Evolutionary conservation across 2,888 invertebrate species (phyloP).

Genomic region (Chloroclystis v-ata): DNA sequence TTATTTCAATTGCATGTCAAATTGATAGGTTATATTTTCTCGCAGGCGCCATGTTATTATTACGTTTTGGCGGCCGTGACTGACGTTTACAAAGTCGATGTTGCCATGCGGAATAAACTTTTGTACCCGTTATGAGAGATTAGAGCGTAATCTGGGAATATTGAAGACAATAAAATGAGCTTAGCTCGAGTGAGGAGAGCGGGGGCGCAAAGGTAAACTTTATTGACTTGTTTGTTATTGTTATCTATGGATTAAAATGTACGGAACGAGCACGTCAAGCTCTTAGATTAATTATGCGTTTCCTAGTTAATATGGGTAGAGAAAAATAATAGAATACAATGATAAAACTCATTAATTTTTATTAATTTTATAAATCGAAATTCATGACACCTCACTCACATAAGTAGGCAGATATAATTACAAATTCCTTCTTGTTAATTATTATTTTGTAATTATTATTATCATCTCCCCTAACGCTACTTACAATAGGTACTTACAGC

Average conservation of each 20-base stretch:
- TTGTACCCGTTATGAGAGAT: conserved; percentile 75
- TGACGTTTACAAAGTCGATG: conserved; percentile 72
- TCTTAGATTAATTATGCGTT: too few relatives aligned
- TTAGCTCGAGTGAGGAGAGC: conserved; percentile 42
- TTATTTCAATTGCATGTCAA: conserved; percentile 19
- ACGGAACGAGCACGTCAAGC: neutral
- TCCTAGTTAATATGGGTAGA: neutral
- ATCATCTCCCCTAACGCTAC: conserved; percentile 66
- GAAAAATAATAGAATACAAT: conserved; percentile 37
- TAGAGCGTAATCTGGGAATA: conserved; percentile 76
- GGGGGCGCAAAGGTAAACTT: conserved; percentile 45
- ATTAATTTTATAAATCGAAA: conserved; percentile 78
- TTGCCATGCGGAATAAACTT: conserved; percentile 78
- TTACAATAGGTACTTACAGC: conserved; percentile 63
- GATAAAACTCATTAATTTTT: conserved; percentile 75
- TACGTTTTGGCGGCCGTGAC: conserved; percentile 72
- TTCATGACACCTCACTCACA: conserved; percentile 68
- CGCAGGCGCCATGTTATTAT: conserved; percentile 62
- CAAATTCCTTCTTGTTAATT: conserved; percentile 73
- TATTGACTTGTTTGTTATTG: conserved; percentile 39
- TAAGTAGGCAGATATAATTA: conserved; percentile 54
- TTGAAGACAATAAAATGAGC: conserved; percentile 77
- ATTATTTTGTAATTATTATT: too few relatives aligned
- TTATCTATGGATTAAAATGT: conserved; percentile 31
- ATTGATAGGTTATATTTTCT: conserved; percentile 32